Conservation (phyloP, 2,113 vertebrate genomes). For the Ceratotherium simum region DNA sequence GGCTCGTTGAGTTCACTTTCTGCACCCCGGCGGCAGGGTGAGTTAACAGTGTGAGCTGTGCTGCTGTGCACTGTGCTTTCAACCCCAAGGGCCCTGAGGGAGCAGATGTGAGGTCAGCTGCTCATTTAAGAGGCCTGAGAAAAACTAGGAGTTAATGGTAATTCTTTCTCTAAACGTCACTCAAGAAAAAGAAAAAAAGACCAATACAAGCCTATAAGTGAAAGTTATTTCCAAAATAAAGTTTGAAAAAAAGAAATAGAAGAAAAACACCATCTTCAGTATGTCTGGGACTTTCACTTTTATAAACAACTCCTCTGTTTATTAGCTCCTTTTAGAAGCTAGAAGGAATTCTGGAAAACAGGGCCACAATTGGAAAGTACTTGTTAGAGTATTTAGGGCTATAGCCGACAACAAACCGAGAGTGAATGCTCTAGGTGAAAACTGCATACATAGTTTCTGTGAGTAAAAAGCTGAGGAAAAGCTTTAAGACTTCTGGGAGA, state of each 20-base stretch:
- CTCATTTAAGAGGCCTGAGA: not conserved
- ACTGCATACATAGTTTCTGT: not conserved
- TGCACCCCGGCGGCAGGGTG: not conserved
- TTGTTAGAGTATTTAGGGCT: not conserved
- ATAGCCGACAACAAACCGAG: not conserved
- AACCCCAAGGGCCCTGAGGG: too few relatives aligned
- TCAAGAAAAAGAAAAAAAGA: not conserved
- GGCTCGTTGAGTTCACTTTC: not conserved
- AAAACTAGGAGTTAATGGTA: not conserved
- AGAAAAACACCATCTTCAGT: not conserved
- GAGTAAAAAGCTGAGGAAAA: not conserved
- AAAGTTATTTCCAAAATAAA: slow-evolving; percentile 23
- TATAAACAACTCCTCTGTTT: not conserved
- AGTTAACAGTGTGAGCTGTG: not conserved
- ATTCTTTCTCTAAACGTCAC: slow-evolving; percentile 5
- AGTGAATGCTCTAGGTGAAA: not conserved
- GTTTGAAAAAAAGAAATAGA: not conserved
- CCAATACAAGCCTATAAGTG: not conserved
- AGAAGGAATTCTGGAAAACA: not conserved
- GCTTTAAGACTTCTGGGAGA: not conserved
- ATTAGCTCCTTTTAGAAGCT: not conserved
- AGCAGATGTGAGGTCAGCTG: not conserved
- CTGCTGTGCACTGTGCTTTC: not conserved
- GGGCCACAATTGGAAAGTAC: not conserved
- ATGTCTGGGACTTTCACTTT: not conserved